Evolutionary conservation across 2,888 invertebrate genomes (phyloP).

Genomic region (Ophioninae sp.): DNA sequence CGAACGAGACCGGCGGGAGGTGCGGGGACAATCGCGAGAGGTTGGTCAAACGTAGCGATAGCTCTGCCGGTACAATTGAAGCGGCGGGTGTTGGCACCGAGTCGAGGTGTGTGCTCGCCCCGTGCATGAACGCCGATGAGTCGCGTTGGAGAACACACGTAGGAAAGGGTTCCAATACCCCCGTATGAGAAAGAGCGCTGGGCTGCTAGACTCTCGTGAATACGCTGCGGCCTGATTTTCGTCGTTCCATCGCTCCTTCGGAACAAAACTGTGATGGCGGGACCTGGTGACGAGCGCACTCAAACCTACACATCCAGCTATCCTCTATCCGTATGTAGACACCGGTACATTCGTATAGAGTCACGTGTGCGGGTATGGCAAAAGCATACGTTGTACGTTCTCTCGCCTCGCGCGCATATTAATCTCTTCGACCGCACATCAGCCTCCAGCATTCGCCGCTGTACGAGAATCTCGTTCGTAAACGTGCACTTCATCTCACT

Average conservation of each 20-base stretch:
- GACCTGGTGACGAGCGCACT: constrained; percentile 10
- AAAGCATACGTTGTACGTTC: constrained; percentile 64
- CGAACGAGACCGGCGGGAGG: constrained; percentile 46
- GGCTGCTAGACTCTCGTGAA: constrained; percentile 51
- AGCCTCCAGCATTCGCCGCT: constrained; percentile 70
- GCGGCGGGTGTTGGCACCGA: constrained; percentile 36
- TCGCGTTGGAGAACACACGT: constrained; percentile 41
- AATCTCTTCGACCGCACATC: constrained; percentile 80
- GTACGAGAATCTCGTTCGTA: constrained; percentile 70
- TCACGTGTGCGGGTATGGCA: constrained; percentile 1
- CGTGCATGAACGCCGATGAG: constrained; percentile 54
- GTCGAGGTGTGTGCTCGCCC: constrained; percentile 38
- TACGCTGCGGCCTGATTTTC: constrained; percentile 24
- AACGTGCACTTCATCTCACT: constrained; percentile 73
- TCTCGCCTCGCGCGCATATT: constrained; percentile 78
- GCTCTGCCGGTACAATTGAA: constrained; percentile 25
- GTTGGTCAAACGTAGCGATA: constrained; percentile 44
- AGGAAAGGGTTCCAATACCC: constrained; percentile 52
- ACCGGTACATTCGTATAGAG: not conserved
- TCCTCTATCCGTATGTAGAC: not conserved
- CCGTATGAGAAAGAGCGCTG: constrained; percentile 5
- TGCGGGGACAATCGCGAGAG: constrained; percentile 53
- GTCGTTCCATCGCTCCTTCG: constrained; percentile 30
- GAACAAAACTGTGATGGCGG: constrained; percentile 20
- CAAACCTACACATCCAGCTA: not conserved